A percentile compares a stretch with the other conserved stretches of the same genome.
phyloP scores from a whole-genome alignment of 1,140 invertebrate genomes.

The Scaptomyza pallida region DNA sequence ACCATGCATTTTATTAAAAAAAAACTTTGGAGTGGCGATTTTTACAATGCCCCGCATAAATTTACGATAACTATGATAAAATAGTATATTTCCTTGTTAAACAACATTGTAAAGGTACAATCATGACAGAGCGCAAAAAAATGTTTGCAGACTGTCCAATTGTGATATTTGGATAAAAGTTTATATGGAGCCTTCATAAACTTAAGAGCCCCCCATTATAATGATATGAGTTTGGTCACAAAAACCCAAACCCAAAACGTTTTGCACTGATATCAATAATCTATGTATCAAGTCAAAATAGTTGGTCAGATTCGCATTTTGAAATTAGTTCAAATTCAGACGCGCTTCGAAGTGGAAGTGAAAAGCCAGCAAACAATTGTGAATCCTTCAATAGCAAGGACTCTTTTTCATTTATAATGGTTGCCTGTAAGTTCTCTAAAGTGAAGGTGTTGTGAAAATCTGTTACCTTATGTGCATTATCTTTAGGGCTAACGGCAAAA shows the following conservation, averaged over 20 bases:
- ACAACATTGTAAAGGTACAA: not conserved
- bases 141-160: not conserved
- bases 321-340: constrained; percentile 52
- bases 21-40: constrained; percentile 54
- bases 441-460: not conserved
- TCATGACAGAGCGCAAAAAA: not conserved
- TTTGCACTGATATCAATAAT: constrained; percentile 25
- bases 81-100: not conserved
- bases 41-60: constrained; percentile 31
- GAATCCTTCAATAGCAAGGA: constrained; percentile 37
- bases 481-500: constrained; percentile 71
- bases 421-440: constrained; percentile 65
- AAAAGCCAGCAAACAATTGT: constrained; percentile 1
- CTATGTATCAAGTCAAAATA: constrained; percentile 65
- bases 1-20: constrained; percentile 49
- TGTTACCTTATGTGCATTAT: not conserved
- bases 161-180: constrained; percentile 9
- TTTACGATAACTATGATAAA: constrained; percentile 25
- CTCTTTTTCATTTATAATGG: constrained; percentile 44
- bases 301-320: constrained; percentile 52
- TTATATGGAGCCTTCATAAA: constrained; percentile 29
- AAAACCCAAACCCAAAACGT: not conserved
- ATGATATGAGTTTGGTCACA: constrained; percentile 1
- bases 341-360: constrained; percentile 53
- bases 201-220: constrained; percentile 19